Base-by-base conservation (phyloP, 1,140 invertebrate species). In the Anagrus nilaparvatae region DNA sequence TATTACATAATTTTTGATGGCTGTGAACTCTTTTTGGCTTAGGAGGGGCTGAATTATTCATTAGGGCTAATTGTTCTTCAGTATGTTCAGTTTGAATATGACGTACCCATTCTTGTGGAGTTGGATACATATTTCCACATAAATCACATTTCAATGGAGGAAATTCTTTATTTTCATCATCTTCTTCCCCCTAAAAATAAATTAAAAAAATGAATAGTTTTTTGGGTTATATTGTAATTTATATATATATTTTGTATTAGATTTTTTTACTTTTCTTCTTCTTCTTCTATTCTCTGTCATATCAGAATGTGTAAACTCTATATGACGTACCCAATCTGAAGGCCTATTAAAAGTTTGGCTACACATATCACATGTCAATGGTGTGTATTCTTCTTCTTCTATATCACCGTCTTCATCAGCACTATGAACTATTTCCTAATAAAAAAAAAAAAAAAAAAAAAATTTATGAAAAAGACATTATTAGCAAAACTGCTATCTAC, bases 31-130 rank as follows among this genome's bases (percentile, higher is more conserved):
- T 74, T 60, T 72, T 68, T 13, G 60, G 67, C 59, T 75, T 75
- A 50, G 74, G 74, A 49, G 73, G 73, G 40, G 74, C 71, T 49
- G 75, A 77, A 65, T 80, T 84, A 61, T 86, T 87, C 67, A 79
- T 82, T 53, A 84, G 63, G 51, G 83, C 82, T 61, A 88, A 63
- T 70, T 88, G 83, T 61, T 82, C 77, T 56, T 87, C 84, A 1
- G 84, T 87, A 59, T 88, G 84, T 39, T 81, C 78, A 46, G 75
- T 81, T 58, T 87, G 83, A 60, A 87, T 82, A 49, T 87, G 84
- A 25, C 82, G 75, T 10, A 87, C 84, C 84, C 84, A 88, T 65
- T 85, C 82, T 37, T 76, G 83, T 0, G 84, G 84, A 39, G 82
- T 85, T 18, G 79, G 75, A 66, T 84, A 87, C 55, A 80, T 81